Evolutionary conservation across 1,140 invertebrate genomes (phyloP).

Genomic region (Cydia amplana): DNA sequence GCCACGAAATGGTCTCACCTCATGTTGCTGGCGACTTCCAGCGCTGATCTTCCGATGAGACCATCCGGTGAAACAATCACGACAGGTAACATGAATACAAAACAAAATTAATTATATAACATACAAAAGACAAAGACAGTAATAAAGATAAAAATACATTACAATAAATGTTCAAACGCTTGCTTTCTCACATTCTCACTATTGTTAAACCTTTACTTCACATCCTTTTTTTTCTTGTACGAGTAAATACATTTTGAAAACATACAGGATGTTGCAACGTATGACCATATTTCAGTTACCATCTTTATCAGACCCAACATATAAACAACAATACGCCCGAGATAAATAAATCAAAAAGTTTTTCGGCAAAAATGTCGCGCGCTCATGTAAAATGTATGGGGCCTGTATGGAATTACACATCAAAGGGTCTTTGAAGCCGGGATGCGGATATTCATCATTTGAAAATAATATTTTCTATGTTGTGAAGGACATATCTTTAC

Average conservation of each 20-base stretch:
- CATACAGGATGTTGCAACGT: neutral
- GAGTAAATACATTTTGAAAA: neutral
- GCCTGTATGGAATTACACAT: conserved; percentile 28
- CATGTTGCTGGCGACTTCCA: too few species aligned
- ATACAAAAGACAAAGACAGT: too few species aligned
- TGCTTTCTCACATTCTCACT: too few species aligned
- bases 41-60: too few species aligned
- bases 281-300: neutral
- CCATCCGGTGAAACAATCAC: too few species aligned
- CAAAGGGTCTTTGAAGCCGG: conserved; percentile 9
- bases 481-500: neutral
- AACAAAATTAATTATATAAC: too few species aligned
- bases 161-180: too few species aligned
- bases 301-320: neutral
- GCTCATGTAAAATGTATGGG: conserved; percentile 32
- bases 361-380: conserved; percentile 14
- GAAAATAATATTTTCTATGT: neutral
- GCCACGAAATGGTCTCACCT: too few species aligned
- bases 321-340: conserved; percentile 23
- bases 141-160: too few species aligned
- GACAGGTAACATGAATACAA: too few species aligned
- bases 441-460: neutral
- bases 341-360: conserved; percentile 30
- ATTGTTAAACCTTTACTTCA: too few species aligned
- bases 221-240: too few species aligned